Conservation (phyloP, 92 coral and sea anemone species). For the Hydrozoanthus gracilis region DNA sequence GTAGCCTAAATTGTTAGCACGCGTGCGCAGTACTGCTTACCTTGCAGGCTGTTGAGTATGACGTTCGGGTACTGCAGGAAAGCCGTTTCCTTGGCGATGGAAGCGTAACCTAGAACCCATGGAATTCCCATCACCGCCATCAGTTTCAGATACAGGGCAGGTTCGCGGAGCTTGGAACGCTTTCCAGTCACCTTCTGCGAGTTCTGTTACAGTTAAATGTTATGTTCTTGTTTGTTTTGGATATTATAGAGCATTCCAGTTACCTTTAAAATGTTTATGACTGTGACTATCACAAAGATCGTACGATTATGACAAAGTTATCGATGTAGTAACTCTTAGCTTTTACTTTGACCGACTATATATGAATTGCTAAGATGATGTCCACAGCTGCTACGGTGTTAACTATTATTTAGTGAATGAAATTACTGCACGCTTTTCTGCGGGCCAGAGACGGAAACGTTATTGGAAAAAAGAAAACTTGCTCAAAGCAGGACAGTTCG, state of each 20-base stretch:
- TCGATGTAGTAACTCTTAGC: too few species aligned
- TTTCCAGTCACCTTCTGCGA: background rate
- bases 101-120: background rate
- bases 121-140: background rate
- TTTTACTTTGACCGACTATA: too few species aligned
- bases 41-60: slow-evolving; percentile 8
- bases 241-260: background rate
- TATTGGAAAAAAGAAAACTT: too few species aligned
- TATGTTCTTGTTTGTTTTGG: background rate
- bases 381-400: too few species aligned
- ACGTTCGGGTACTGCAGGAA: background rate
- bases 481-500: too few species aligned
- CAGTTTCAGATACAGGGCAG: background rate
- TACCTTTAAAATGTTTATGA: background rate
- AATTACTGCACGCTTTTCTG: too few species aligned
- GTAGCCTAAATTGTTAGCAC: background rate
- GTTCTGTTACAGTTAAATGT: background rate
- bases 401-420: too few species aligned
- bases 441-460: too few species aligned
- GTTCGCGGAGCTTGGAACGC: background rate
- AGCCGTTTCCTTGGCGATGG: background rate
- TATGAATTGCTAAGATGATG: too few species aligned
- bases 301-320: too few species aligned
- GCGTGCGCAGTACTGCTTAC: background rate
- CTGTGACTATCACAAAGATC: too few species aligned